A percentile compares a stretch with the other conserved stretches of the same genome.
Conservation (phyloP, 2,113 vertebrate genomes). For the Rhinoptilus africanus region DNA sequence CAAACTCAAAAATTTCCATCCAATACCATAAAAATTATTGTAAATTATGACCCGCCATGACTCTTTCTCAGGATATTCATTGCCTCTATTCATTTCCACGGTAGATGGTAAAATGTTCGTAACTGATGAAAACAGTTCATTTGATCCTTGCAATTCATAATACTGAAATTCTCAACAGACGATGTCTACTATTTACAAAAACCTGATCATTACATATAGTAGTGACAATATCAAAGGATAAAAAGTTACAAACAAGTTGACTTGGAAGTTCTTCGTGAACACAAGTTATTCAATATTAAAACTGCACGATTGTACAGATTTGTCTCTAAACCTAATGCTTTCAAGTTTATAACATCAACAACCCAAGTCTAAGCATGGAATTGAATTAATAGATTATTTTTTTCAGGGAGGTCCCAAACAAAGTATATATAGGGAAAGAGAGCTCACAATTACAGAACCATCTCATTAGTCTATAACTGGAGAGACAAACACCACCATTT, state of each 20-base stretch:
- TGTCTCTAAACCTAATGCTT: background rate
- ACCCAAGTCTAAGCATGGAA: background rate
- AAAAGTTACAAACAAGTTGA: background rate
- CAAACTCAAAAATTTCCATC: background rate
- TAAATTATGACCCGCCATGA: background rate
- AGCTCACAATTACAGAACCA: background rate
- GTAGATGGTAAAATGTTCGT: background rate
- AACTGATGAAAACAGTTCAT: background rate
- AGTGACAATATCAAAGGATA: background rate
- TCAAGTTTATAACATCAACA: background rate
- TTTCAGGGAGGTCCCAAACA: background rate
- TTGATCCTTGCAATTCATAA: background rate
- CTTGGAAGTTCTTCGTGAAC: background rate
- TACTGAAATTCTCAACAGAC: background rate
- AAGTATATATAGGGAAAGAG: background rate
- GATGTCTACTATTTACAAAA: background rate
- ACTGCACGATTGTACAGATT: background rate
- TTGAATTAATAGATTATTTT: background rate
- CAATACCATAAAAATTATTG: background rate
- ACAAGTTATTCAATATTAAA: background rate
- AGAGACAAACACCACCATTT: background rate
- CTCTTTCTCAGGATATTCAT: background rate
- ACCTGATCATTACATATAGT: background rate
- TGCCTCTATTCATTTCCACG: background rate
- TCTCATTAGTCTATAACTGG: background rate